phyloP scores from a whole-genome alignment of 1,140 invertebrate genomes.

The Papilio glaucus region DNA sequence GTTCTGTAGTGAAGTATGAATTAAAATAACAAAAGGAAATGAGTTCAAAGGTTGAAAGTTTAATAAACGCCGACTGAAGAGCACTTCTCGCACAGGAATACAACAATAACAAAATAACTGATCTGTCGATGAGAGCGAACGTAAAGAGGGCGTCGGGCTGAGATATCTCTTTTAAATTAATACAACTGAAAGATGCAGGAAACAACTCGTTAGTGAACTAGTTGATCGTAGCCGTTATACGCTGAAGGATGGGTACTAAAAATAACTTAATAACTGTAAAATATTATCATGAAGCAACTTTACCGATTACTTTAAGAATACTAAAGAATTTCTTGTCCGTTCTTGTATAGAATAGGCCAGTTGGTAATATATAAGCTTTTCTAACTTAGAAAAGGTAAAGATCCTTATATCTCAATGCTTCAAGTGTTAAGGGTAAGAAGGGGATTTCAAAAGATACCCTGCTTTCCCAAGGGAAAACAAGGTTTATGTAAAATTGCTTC shows the following conservation, averaged over 20 bases:
- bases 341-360: too few species aligned
- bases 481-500: too few species aligned
- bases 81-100: not conserved
- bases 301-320: too few species aligned
- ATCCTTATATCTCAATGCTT: too few species aligned
- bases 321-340: too few species aligned
- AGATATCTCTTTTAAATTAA: slow-evolving; percentile 28
- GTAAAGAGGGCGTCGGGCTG: not conserved
- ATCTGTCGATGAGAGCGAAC: not conserved
- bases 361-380: too few species aligned
- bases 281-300: too few species aligned
- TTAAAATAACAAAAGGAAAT: slow-evolving; percentile 3
- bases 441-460: too few species aligned
- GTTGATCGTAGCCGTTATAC: not conserved
- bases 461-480: too few species aligned
- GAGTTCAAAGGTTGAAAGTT: slow-evolving; percentile 8
- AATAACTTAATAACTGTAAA: not conserved
- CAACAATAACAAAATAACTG: slow-evolving; percentile 31
- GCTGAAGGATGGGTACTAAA: not conserved
- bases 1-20: too few species aligned
- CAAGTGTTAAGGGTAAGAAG: too few species aligned
- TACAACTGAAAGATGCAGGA: slow-evolving; percentile 29
- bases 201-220: slow-evolving; percentile 24
- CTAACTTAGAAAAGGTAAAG: too few species aligned
- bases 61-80: slow-evolving; percentile 9